Base-by-base conservation (phyloP, 2,888 invertebrate genomes). In the Phengaris alcon region DNA sequence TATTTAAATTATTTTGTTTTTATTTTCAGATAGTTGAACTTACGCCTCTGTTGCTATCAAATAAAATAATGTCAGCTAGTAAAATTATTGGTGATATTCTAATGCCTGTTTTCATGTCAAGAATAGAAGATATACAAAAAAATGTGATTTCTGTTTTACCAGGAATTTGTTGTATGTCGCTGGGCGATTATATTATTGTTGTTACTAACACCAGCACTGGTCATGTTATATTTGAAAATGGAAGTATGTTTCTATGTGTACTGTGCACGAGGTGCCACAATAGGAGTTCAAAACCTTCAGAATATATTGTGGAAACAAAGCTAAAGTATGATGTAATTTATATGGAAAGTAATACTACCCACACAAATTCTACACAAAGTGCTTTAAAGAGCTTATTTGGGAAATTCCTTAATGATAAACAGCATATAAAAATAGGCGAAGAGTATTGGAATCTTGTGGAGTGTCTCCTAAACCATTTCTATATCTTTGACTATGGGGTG, bases 31-130 rank as follows among this genome's bases (percentile, higher is more conserved):
- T 93, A 13, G 82, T 91, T 70, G 77, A 83, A 55, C 75, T 91
- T 54, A 86, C 87, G 77, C 90, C 91, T 51, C 82, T 92, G 35
- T 76, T 93, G 10, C 77, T 92, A 46, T 69, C 88, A 59, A 90
- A 84, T 76, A 89, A 89, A 82, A 82, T 85, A 7, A 82, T 83
- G 59, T 86, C 90, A 52, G 83, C 88, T 64, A 90, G 91, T 78
- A 92, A 89, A 81, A 78, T 93, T 9, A 89, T 93, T 68, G 88
- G 88, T 44, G 91, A 93, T 52, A 82, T 92, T 74, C 80, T 93
- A 10, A 87, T 93, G 83, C 91, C 93, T 76, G 89, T 88, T 2
- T 87, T 93, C 74, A 81, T 89, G 15, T 85, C 84, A 44, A 92
- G 90, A 81, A 83, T 90, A 68, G 55, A 77, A 69, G 82, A 82